Evolutionary conservation across 2,113 vertebrate species (phyloP).

Genomic region (Zosterops borbonicus): DNA sequence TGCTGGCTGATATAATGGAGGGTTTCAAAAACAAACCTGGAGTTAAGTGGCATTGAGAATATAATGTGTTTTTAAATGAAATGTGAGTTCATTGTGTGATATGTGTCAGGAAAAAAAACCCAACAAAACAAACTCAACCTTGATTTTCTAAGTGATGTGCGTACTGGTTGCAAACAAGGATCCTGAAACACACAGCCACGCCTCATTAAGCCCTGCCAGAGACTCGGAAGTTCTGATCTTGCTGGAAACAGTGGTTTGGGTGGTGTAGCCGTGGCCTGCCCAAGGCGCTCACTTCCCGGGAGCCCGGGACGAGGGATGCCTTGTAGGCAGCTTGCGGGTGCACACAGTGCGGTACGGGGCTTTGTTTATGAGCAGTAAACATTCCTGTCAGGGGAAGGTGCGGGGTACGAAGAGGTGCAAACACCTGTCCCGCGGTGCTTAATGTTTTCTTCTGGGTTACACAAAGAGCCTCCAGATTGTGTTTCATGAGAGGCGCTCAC

Average conservation of each 20-base stretch:
- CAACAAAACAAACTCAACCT: neutral
- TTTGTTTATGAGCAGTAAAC: neutral
- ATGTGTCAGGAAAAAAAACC: neutral
- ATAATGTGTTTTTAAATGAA: neutral
- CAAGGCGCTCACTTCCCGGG: neutral
- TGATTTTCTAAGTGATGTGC: neutral
- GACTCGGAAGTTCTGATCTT: neutral
- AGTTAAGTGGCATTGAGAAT: neutral
- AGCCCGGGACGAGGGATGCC: neutral
- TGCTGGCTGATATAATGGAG: neutral
- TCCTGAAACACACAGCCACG: neutral
- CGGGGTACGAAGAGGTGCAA: neutral
- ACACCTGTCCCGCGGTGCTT: accelerated
- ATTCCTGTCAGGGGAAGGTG: accelerated
- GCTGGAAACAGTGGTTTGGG: neutral
- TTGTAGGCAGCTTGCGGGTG: neutral
- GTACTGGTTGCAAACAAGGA: neutral
- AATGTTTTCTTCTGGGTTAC: accelerated
- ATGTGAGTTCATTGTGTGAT: neutral
- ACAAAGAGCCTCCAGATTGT: neutral
- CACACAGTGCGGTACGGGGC: accelerated
- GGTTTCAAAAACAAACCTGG: neutral
- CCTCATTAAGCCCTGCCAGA: neutral
- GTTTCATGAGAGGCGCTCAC: neutral
- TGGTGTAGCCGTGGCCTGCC: accelerated